Percentiles rank a stretch among this genome's conserved stretches.
Conservation (phyloP, 2,888 invertebrate genomes). For the Melanostoma mellinum region DNA sequence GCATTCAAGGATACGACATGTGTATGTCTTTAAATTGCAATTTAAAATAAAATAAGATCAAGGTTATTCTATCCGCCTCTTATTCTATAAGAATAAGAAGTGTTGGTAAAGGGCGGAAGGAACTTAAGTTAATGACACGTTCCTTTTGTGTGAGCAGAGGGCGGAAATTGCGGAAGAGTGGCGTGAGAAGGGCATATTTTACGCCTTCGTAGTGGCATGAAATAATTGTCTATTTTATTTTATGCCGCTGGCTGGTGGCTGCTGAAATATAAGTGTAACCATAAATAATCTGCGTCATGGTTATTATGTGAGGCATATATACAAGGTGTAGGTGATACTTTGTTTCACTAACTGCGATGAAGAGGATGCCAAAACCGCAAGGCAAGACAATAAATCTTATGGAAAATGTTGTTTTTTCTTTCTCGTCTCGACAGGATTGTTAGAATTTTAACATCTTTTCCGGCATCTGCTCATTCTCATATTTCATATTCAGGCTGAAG, state of each 20-base stretch:
- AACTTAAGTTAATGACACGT: conserved; percentile 35
- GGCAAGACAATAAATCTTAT: too few relatives aligned
- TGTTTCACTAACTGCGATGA: too few relatives aligned
- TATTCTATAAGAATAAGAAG: not conserved
- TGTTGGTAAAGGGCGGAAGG: not conserved
- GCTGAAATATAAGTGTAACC: not conserved
- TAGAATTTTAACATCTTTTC: conserved; percentile 12
- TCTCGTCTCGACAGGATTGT: conserved; percentile 20
- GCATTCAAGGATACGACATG: conserved; percentile 33
- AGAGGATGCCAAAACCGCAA: too few relatives aligned
- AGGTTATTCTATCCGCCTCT: conserved; percentile 40
- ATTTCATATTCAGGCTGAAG: not conserved
- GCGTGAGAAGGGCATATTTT: not conserved
- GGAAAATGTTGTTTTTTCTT: not conserved
- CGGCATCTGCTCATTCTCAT: conserved; percentile 23
- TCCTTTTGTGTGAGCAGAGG: not conserved
- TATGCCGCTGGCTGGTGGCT: not conserved
- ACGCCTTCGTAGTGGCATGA: conserved; percentile 15
- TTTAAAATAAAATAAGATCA: conserved; percentile 47
- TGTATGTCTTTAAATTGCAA: conserved; percentile 44
- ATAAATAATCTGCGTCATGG: too few relatives aligned
- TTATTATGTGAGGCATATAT: too few relatives aligned
- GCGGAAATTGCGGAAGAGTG: not conserved
- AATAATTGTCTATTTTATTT: conserved; percentile 30
- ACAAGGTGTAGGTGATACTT: too few relatives aligned